Evolutionary conservation across 2,113 vertebrate species (phyloP).

Genomic region (Strigops habroptila): DNA sequence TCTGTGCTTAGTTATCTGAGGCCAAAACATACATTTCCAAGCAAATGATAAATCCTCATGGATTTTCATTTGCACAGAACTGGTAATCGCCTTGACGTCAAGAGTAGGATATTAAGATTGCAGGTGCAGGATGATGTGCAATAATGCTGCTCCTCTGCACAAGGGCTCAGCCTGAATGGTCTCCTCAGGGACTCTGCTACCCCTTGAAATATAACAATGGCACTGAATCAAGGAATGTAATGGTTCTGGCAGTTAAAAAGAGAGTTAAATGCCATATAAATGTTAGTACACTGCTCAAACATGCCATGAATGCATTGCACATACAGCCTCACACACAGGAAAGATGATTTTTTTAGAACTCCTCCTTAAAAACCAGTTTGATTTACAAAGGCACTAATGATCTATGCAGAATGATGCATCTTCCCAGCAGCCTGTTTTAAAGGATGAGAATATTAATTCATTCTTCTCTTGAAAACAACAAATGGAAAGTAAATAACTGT

Average conservation of each 20-base stretch:
- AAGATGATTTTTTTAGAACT: background rate
- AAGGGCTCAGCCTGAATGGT: background rate
- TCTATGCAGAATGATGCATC: background rate
- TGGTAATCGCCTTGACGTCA: background rate
- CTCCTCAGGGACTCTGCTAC: background rate
- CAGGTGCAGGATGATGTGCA: background rate
- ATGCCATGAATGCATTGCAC: background rate
- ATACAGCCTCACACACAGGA: background rate
- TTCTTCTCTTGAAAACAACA: background rate
- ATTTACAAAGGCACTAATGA: background rate
- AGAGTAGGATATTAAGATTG: background rate
- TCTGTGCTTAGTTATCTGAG: background rate
- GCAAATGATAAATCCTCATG: background rate
- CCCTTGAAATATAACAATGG: background rate
- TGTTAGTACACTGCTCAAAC: background rate
- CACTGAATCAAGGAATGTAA: background rate
- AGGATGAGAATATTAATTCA: background rate
- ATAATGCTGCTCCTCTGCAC: background rate
- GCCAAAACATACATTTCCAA: background rate
- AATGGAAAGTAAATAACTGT: background rate
- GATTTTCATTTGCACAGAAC: slow-evolving; percentile 15
- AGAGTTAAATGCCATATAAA: background rate
- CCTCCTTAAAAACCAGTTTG: background rate
- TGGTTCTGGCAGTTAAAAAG: background rate
- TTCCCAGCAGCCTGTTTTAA: background rate